phyloP scores from a whole-genome alignment of 2,888 invertebrate genomes.

The Axea sp. region DNA sequence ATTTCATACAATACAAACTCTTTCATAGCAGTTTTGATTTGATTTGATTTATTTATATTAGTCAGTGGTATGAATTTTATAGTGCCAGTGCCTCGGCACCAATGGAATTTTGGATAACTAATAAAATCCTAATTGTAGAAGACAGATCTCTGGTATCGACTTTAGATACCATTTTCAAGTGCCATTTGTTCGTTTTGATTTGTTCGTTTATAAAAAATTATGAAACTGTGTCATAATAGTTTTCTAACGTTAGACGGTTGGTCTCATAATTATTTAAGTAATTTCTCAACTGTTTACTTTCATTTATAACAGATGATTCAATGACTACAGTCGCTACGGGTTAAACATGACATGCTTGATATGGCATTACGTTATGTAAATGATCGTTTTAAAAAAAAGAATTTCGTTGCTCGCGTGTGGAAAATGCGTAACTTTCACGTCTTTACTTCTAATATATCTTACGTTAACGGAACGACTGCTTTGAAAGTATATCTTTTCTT shows the following conservation, averaged over 20 bases:
- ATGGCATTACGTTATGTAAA: constrained; percentile 43
- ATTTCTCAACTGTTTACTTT: constrained; percentile 53
- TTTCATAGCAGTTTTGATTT: too few species aligned
- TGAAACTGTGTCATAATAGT: constrained; percentile 38
- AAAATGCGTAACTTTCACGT: constrained; percentile 53
- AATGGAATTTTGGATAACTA: too few species aligned
- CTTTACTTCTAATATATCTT: constrained; percentile 46
- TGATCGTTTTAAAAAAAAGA: constrained; percentile 31
- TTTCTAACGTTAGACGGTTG: constrained; percentile 18
- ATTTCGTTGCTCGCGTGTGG: constrained; percentile 44
- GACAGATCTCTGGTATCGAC: too few species aligned
- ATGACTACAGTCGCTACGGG: constrained; percentile 12
- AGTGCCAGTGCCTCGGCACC: too few species aligned
- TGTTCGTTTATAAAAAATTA: too few species aligned
- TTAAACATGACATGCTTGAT: constrained; percentile 25
- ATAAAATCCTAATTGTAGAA: too few species aligned
- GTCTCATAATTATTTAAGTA: constrained; percentile 46
- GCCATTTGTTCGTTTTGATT: too few species aligned
- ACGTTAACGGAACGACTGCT: constrained; percentile 50
- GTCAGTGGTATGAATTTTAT: too few species aligned
- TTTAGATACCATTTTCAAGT: too few species aligned
- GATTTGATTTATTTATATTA: too few species aligned
- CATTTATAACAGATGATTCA: constrained; percentile 45
- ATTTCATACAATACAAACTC: too few species aligned
- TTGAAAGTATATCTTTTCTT: constrained; percentile 57